phyloP scores from a whole-genome alignment of 2,888 invertebrate genomes.

The Campaea margaritaria region DNA sequence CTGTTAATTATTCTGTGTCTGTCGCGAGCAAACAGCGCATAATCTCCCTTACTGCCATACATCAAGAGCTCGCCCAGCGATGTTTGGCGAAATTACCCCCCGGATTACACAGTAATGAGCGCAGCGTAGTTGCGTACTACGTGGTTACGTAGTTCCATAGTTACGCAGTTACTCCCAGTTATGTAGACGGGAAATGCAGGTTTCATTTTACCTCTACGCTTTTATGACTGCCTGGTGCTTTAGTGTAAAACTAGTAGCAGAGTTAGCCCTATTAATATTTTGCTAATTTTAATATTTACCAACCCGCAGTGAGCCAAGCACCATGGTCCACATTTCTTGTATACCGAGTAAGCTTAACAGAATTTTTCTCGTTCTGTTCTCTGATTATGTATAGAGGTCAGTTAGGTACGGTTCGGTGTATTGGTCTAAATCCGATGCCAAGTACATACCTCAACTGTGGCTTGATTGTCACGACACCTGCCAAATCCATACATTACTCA shows the following conservation, averaged over 20 bases:
- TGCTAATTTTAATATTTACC: not conserved
- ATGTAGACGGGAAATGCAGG: slow-evolving; percentile 34
- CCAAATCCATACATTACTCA: too few relatives aligned
- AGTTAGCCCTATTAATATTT: not conserved
- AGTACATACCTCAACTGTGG: too few relatives aligned
- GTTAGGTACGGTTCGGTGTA: too few relatives aligned
- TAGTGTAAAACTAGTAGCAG: slow-evolving; percentile 8
- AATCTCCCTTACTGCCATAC: slow-evolving; percentile 7
- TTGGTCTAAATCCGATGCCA: too few relatives aligned
- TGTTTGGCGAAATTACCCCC: slow-evolving; percentile 21
- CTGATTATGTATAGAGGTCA: too few relatives aligned
- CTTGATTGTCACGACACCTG: too few relatives aligned
- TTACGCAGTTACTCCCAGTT: slow-evolving; percentile 23
- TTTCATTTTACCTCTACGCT: slow-evolving; percentile 21
- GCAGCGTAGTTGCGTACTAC: slow-evolving; percentile 12
- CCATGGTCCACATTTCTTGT: too few relatives aligned
- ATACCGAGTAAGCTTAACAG: too few relatives aligned
- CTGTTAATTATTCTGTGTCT: too few relatives aligned
- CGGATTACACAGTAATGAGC: slow-evolving; percentile 24
- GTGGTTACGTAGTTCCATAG: slow-evolving; percentile 8
- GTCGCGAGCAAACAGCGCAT: not conserved
- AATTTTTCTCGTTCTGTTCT: too few relatives aligned
- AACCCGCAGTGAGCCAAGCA: too few relatives aligned
- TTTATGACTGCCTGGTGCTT: slow-evolving; percentile 38
- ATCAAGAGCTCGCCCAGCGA: slow-evolving; percentile 9